phyloP scores from a whole-genome alignment of 1,140 invertebrate species.

The Tetraneura akinire region DNA sequence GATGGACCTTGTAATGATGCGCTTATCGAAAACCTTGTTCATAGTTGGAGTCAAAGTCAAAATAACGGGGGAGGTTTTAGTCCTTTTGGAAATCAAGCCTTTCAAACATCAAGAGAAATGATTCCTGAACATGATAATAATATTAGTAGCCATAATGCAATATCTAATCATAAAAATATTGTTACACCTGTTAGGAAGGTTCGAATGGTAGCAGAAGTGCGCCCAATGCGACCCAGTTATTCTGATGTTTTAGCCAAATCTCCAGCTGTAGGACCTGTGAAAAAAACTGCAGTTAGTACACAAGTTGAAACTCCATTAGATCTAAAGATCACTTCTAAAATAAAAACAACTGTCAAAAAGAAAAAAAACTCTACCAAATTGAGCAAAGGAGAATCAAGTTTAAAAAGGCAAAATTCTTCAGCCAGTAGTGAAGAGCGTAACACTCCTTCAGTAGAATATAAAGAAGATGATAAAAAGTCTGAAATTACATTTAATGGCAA shows the following conservation, averaged over 20 bases:
- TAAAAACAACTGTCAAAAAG: slow-evolving; percentile 28
- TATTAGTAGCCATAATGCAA: slow-evolving; percentile 56
- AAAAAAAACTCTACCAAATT: slow-evolving; percentile 16
- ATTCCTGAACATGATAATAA: slow-evolving; percentile 49
- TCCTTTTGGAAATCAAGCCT: slow-evolving; percentile 66
- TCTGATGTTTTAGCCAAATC: slow-evolving; percentile 79
- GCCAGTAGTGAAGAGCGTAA: slow-evolving; percentile 61
- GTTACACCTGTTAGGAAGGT: slow-evolving; percentile 65
- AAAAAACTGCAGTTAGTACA: slow-evolving; percentile 38
- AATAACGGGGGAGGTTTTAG: slow-evolving; percentile 73
- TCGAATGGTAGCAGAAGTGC: slow-evolving; percentile 78
- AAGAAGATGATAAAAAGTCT: slow-evolving; percentile 47
- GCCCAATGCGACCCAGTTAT: slow-evolving; percentile 80
- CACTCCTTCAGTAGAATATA: slow-evolving; percentile 39
- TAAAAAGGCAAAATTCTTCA: slow-evolving; percentile 62
- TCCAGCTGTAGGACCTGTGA: slow-evolving; percentile 53
- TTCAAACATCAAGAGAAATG: slow-evolving; percentile 52
- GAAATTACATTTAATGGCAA: slow-evolving; percentile 19
- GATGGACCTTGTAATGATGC: slow-evolving; percentile 54
- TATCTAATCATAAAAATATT: slow-evolving; percentile 58
- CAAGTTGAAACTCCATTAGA: slow-evolving; percentile 55
- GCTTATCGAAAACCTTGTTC: slow-evolving; percentile 73
- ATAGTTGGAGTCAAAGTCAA: slow-evolving; percentile 80
- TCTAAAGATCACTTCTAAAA: slow-evolving; percentile 34
- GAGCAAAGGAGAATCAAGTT: slow-evolving; percentile 40